A percentile compares a stretch with the other conserved stretches of the same genome.
phyloP scores from a whole-genome alignment of 2,113 vertebrate genomes.

The Strigops habroptila region DNA sequence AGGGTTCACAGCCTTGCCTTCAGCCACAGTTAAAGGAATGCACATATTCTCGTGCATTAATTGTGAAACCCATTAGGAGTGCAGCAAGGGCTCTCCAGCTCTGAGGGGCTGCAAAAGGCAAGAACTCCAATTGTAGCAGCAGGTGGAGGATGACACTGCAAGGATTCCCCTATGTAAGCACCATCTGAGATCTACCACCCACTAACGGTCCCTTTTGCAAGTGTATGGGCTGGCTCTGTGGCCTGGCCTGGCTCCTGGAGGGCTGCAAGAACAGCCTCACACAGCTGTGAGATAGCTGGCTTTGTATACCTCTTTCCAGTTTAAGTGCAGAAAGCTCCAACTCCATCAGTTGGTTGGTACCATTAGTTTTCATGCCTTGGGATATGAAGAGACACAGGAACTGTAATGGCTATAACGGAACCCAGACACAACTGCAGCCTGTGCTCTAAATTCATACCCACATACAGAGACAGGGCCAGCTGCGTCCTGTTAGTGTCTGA shows the following conservation, averaged over 20 bases:
- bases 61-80: rapidly evolving
- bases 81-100: neutral
- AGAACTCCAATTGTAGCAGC: neutral
- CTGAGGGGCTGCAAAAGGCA: neutral
- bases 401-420: neutral
- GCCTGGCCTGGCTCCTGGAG: neutral
- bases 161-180: neutral
- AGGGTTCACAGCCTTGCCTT: neutral
- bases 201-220: neutral
- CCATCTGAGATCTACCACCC: neutral
- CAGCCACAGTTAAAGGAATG: neutral
- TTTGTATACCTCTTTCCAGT: neutral
- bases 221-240: neutral
- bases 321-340: neutral
- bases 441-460: neutral
- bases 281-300: neutral
- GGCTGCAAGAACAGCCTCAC: neutral
- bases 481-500: neutral
- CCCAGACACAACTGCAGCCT: neutral
- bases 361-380: neutral
- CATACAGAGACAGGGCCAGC: neutral
- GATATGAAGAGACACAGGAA: neutral
- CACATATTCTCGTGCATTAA: neutral
- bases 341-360: neutral
- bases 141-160: neutral